A percentile compares a stretch with the other conserved stretches of the same genome.
phyloP scores from a whole-genome alignment of 2,113 vertebrate species.

The Tiliqua scincoides region DNA sequence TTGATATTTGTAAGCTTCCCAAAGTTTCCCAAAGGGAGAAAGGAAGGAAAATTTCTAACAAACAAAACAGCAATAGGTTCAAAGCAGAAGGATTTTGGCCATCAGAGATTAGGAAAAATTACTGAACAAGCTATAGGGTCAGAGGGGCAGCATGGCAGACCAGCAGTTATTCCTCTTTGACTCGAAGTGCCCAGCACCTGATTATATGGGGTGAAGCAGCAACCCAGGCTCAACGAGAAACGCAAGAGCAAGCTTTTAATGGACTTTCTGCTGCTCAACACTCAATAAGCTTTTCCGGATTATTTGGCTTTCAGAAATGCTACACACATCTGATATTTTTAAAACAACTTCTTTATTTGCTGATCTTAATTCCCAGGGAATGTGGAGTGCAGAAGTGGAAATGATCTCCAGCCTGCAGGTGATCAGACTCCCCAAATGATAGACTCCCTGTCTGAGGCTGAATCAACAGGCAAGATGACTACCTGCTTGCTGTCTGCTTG shows the following conservation, averaged over 20 bases:
- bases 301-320: background rate
- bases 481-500: too few relatives aligned
- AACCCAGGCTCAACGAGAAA: background rate
- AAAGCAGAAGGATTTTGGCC: too few relatives aligned
- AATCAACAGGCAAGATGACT: too few relatives aligned
- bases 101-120: too few relatives aligned
- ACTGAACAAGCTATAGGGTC: background rate
- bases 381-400: background rate
- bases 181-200: background rate
- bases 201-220: background rate
- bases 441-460: too few relatives aligned
- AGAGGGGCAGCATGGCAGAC: too few relatives aligned
- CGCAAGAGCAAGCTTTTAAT: background rate
- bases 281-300: slow-evolving; percentile 1
- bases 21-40: too few relatives aligned
- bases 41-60: too few relatives aligned
- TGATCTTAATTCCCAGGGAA: background rate
- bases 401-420: background rate
- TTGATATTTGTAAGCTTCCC: too few relatives aligned
- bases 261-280: background rate
- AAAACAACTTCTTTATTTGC: background rate
- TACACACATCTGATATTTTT: background rate
- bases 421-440: background rate
- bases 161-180: background rate
- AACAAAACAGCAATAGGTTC: too few relatives aligned